Base-by-base conservation (phyloP, 2,888 invertebrate genomes). In the Isotomurus palustris region DNA sequence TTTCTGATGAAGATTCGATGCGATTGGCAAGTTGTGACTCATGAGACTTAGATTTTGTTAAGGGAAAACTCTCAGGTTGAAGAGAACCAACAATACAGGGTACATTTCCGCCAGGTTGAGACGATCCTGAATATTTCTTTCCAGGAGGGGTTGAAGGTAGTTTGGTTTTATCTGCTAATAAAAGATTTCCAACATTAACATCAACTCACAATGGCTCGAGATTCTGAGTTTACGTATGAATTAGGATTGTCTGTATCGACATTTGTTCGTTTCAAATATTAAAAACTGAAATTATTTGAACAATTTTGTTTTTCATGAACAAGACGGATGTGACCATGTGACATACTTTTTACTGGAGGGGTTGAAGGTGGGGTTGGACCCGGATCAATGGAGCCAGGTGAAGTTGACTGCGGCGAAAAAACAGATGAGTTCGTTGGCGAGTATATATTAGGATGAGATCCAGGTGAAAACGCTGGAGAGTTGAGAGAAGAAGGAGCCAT, bases 31-130 rank as follows among this genome's bases (percentile, higher is more conserved):
- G 80, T 76, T 92, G 91, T 14, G 90, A 91, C 78, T 93, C 93
- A 76, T 93, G 91, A 41, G 92, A 92, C 73, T 89, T 87, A 63
- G 92, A 92, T 78, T 92, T 91, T 59, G 87, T 89, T 69, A 93
- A 80, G 12, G 88, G 84, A 73, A 76, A 82, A 50, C 76, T 75
- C 64, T 79, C 82, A 19, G 81, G 79, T 69, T 79, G 73, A 55
- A 80, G n/a, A n/a, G n/a, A 74, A 51, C 73, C 75, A 45, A 67
- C 66, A 3, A 72, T 21, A n/a, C 17, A 3, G 12, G 17, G 41
- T n/a, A n/a, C n/a, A n/a, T n/a, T n/a, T n/a, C n/a, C n/a, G n/a
- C 19, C 47, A 44, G 17, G 14, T 10, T 25, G 21, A 5, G 6
- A 38, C 6, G 80, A 77, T 63, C 82, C 82, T 71, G 84, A 85